phyloP scores from a whole-genome alignment of 1,140 invertebrate species.

The Sarcophaga peregrina region DNA sequence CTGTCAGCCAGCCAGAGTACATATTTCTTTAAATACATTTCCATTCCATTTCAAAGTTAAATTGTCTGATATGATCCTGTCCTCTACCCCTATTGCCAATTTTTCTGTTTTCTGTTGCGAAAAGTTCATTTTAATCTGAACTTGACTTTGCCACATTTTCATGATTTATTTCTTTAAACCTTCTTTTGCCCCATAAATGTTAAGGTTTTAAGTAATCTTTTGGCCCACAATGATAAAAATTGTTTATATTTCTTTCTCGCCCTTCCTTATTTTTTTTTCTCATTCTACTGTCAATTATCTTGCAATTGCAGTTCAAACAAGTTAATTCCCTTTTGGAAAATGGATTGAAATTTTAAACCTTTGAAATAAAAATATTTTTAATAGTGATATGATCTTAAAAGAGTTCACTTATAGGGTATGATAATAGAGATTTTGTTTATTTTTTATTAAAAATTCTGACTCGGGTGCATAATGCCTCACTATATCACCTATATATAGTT shows the following conservation, averaged over 20 bases:
- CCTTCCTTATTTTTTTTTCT: background rate
- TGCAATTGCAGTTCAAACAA: background rate
- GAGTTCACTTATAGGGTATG: too few species aligned
- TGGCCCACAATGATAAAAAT: background rate
- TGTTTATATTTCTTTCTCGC: background rate
- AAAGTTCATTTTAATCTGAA: constrained; percentile 19
- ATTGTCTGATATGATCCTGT: constrained; percentile 29
- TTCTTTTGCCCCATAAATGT: background rate
- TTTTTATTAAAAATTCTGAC: too few species aligned
- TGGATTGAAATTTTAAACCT: too few species aligned
- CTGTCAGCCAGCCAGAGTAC: background rate
- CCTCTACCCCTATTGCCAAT: constrained; percentile 10
- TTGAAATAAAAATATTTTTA: too few species aligned
- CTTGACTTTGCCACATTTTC: background rate
- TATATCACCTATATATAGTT: too few species aligned
- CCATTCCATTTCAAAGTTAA: constrained; percentile 17
- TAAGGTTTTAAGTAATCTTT: background rate
- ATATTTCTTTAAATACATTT: background rate
- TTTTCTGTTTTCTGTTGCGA: background rate
- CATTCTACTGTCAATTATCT: background rate
- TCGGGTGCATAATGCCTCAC: too few species aligned
- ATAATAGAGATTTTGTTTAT: too few species aligned
- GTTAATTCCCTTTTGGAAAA: background rate
- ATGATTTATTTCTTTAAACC: background rate
- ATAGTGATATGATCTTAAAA: too few species aligned